A percentile compares a stretch with the other conserved stretches of the same genome.
Evolutionary conservation across 2,797 vertebrate species (phyloP).

Genomic region (Pitangus sulphuratus): DNA sequence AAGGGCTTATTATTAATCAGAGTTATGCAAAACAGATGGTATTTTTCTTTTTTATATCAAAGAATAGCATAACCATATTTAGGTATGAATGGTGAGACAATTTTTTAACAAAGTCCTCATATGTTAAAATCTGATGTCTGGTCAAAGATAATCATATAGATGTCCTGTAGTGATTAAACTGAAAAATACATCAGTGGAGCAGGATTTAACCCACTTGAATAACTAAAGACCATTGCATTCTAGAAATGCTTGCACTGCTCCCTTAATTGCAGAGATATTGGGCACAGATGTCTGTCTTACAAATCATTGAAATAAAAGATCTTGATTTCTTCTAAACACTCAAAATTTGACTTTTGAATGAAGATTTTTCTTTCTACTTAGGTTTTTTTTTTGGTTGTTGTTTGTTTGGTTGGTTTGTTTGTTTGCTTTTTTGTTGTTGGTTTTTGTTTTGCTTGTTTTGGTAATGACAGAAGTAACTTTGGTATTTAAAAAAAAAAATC

Average conservation of each 20-base stretch:
- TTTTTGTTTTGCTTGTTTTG: not conserved
- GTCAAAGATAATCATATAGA: not conserved
- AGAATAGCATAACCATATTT: not conserved
- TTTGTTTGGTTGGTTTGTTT: not conserved
- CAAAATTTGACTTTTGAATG: not conserved
- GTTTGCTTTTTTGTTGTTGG: too few relatives aligned
- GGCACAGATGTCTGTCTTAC: not conserved
- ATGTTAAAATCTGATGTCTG: not conserved
- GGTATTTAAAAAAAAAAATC: fast-evolving
- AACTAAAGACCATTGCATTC: not conserved
- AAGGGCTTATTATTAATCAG: not conserved
- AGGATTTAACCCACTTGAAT: not conserved
- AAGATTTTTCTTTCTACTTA: not conserved
- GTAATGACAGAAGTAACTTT: not conserved
- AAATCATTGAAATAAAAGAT: not conserved
- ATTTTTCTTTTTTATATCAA: not conserved
- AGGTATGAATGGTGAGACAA: not conserved
- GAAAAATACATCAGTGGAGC: not conserved
- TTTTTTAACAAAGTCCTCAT: not conserved
- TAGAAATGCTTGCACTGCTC: not conserved
- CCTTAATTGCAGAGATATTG: not conserved
- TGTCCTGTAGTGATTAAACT: not conserved
- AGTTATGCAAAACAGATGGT: not conserved
- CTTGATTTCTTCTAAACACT: not conserved
- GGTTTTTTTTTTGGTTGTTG: too few relatives aligned